A percentile compares a stretch with the other conserved stretches of the same genome.
These are phyloP conservation scores for Gallinago paraguaiae DNA, from an alignment of 2,113 vertebrate species.

Conservation along the genomic window DNA sequence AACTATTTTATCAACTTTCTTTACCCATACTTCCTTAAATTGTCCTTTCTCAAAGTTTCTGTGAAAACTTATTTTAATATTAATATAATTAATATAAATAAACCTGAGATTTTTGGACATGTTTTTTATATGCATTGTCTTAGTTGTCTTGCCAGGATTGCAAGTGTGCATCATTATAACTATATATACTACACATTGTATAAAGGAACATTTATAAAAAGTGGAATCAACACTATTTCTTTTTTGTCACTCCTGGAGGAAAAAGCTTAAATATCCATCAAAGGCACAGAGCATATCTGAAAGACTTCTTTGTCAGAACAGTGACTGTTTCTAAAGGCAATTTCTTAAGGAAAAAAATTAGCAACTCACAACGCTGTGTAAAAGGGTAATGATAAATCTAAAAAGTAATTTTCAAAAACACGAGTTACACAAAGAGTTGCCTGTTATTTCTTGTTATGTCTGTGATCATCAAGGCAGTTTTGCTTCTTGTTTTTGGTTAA, in stretches of 20 bases:
- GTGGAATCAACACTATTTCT: neutral
- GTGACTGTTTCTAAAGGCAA: neutral
- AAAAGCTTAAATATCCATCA: neutral
- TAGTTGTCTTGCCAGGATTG: neutral
- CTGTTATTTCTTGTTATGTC: constrained; percentile 11
- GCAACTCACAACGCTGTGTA: neutral
- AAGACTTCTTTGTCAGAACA: constrained; percentile 23
- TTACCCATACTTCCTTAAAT: neutral
- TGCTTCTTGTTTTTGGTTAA: constrained; percentile 41
- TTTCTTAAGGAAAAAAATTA: neutral
- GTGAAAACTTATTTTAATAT: neutral
- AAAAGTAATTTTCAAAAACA: neutral
- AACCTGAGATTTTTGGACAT: neutral
- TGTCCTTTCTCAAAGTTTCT: neutral
- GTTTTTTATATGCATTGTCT: neutral
- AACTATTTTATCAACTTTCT: neutral
- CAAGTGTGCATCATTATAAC: neutral
- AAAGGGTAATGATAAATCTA: neutral
- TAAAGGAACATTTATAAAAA: neutral
- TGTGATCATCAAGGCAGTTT: constrained; percentile 31
- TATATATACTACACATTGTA: neutral
- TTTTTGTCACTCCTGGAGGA: neutral
- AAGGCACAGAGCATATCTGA: neutral
- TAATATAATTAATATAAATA: neutral
- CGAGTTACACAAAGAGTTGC: neutral